phyloP scores from a whole-genome alignment of 1,140 invertebrate genomes.

The Brachionus manjavacas region DNA sequence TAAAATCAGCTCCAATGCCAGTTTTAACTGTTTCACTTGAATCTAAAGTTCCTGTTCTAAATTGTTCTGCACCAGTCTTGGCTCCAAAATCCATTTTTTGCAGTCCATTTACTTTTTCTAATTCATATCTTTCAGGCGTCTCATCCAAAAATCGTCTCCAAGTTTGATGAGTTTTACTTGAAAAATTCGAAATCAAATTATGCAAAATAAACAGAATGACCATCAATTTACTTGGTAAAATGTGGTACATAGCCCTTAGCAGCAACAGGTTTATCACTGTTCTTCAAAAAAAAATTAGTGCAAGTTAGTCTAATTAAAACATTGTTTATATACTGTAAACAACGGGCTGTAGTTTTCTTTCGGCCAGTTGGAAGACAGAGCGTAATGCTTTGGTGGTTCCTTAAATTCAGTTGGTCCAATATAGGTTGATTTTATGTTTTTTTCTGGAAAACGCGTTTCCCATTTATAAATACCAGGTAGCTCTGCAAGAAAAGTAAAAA shows the following conservation, averaged over 20 bases:
- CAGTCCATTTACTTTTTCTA: neutral
- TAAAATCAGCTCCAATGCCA: conserved; percentile 24
- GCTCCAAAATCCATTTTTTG: conserved; percentile 27
- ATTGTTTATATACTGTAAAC: neutral
- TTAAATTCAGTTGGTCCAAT: conserved; percentile 21
- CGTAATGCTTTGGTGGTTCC: conserved; percentile 34
- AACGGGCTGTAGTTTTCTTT: conserved; percentile 36
- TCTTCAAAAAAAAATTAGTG: neutral
- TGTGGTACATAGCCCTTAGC: conserved; percentile 35
- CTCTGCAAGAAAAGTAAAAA: neutral
- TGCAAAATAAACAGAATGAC: no score
- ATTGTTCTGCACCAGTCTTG: neutral
- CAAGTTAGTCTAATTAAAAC: neutral
- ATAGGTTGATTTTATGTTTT: conserved; percentile 38
- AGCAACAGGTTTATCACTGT: conserved; percentile 1
- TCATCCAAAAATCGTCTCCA: conserved; percentile 20
- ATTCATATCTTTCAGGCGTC: neutral
- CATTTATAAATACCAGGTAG: conserved; percentile 30
- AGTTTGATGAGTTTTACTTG: neutral
- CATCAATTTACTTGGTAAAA: conserved; percentile 15
- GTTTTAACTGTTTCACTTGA: conserved; percentile 23
- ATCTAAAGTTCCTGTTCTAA: neutral
- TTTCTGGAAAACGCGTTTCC: conserved; percentile 31
- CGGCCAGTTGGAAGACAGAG: conserved; percentile 13
- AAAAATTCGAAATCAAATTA: neutral